Percentiles rank a stretch among this genome's conserved stretches.
phyloP scores from a whole-genome alignment of 1,140 invertebrate species.

The Archegozetes longisetosus region DNA sequence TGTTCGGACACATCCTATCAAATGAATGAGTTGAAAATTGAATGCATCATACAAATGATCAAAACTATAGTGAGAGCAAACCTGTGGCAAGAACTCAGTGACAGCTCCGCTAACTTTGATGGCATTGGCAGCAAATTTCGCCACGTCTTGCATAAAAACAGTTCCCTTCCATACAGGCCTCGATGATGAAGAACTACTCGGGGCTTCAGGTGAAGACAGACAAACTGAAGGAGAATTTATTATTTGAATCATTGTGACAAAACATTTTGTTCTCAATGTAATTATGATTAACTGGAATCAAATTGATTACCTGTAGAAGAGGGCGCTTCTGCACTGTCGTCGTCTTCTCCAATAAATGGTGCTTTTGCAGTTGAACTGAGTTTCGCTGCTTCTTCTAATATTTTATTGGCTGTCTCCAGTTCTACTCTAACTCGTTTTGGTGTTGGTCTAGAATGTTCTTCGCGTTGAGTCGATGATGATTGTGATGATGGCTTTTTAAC shows the following conservation, averaged over 20 bases:
- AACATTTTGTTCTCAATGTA: not conserved
- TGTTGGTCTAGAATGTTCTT: not conserved
- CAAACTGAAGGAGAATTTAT: no score
- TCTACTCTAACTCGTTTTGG: constrained; percentile 15
- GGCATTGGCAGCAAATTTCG: constrained; percentile 66
- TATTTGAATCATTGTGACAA: not conserved
- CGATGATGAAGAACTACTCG: not conserved
- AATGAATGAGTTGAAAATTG: constrained; percentile 3
- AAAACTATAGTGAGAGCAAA: not conserved
- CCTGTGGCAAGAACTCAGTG: constrained; percentile 12
- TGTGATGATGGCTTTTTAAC: no score
- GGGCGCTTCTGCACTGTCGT: not conserved
- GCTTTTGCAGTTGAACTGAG: not conserved
- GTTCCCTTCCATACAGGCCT: constrained; percentile 62
- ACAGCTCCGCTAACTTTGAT: constrained; percentile 44
- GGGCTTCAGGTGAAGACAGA: not conserved
- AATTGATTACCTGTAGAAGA: no score
- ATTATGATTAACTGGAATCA: no score
- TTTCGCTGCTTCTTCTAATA: constrained; percentile 10
- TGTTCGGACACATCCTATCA: constrained; percentile 49
- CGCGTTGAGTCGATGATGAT: not conserved
- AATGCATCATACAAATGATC: not conserved
- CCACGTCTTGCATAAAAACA: constrained; percentile 76
- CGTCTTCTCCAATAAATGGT: not conserved
- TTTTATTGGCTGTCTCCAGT: constrained; percentile 6